Percentiles rank a stretch among this genome's conserved stretches.
These are phyloP conservation scores for Oceanodroma tethys DNA, from an alignment of 2,113 vertebrate genomes.

Conservation along the genomic window DNA sequence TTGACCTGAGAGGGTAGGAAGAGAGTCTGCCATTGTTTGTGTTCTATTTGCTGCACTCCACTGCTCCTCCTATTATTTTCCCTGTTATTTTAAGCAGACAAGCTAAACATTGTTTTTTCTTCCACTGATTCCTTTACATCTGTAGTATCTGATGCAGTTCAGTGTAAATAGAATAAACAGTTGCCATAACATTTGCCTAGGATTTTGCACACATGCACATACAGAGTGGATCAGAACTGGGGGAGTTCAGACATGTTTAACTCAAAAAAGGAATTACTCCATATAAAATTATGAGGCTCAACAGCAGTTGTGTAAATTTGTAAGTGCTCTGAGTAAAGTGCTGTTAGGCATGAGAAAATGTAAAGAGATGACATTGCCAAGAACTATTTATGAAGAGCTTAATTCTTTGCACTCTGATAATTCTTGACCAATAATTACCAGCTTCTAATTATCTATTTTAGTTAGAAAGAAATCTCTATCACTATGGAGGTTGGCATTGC, in stretches of 20 bases:
- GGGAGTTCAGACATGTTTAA: slow-evolving; percentile 23
- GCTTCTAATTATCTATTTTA: slow-evolving; percentile 82
- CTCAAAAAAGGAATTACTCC: slow-evolving; percentile 45
- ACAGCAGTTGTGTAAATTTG: slow-evolving; percentile 67
- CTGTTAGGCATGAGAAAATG: slow-evolving; percentile 72
- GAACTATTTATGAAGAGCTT: slow-evolving; percentile 79
- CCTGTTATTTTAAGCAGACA: slow-evolving; percentile 23
- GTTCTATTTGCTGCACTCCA: not conserved
- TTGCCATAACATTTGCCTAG: not conserved
- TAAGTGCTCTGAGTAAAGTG: slow-evolving; percentile 66
- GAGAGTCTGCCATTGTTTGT: not conserved
- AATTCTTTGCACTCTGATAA: slow-evolving; percentile 84
- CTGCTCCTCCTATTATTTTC: not conserved
- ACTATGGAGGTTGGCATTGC: slow-evolving; percentile 78
- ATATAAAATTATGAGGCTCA: slow-evolving; percentile 68
- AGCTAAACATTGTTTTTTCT: slow-evolving; percentile 28
- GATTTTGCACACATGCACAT: not conserved
- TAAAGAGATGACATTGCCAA: slow-evolving; percentile 78
- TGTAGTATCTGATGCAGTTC: not conserved
- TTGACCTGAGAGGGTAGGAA: slow-evolving; percentile 50
- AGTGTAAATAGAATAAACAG: not conserved
- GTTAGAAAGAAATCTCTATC: slow-evolving; percentile 80
- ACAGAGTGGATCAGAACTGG: not conserved
- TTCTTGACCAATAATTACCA: slow-evolving; percentile 84
- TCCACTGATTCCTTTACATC: slow-evolving; percentile 1